These are phyloP conservation scores for Timema cristinae DNA, from an alignment of 2,888 invertebrate species.

Conservation along the genomic window DNA sequence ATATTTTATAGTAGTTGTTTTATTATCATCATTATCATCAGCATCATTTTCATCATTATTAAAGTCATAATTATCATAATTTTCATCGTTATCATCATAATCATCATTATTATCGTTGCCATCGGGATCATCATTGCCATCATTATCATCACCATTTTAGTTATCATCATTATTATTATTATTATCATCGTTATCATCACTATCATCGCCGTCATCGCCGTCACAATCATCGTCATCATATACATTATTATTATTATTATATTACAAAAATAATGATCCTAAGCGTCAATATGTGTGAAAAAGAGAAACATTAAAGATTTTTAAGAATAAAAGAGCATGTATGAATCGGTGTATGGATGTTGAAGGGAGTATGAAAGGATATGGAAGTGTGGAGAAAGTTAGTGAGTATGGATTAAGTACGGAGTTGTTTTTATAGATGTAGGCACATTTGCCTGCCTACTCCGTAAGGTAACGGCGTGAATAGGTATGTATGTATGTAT, in stretches of 20 bases:
- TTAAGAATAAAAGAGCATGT: too few relatives aligned
- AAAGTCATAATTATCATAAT: not conserved
- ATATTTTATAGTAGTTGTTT: not conserved
- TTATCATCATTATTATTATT: not conserved
- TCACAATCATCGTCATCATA: not conserved
- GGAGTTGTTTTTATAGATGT: too few relatives aligned
- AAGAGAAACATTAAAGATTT: too few relatives aligned
- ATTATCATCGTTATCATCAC: conserved; percentile 2
- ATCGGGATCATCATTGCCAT: not conserved
- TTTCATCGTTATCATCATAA: not conserved
- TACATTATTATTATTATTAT: not conserved
- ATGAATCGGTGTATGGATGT: too few relatives aligned
- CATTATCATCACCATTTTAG: not conserved
- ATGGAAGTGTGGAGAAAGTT: too few relatives aligned
- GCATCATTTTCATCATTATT: not conserved
- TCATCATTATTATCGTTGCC: not conserved
- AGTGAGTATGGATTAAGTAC: too few relatives aligned
- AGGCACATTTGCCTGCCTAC: too few relatives aligned
- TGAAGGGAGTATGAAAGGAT: too few relatives aligned
- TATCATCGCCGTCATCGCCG: not conserved
- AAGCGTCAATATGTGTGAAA: too few relatives aligned
- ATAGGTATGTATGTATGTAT: too few relatives aligned
- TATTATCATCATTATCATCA: conserved; percentile 13
- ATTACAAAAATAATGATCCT: too few relatives aligned
- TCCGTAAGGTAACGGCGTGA: too few relatives aligned